A percentile compares a stretch with the other conserved stretches of the same genome.
Conservation (phyloP, 2,797 vertebrate species). For the Hirundo rustica region DNA sequence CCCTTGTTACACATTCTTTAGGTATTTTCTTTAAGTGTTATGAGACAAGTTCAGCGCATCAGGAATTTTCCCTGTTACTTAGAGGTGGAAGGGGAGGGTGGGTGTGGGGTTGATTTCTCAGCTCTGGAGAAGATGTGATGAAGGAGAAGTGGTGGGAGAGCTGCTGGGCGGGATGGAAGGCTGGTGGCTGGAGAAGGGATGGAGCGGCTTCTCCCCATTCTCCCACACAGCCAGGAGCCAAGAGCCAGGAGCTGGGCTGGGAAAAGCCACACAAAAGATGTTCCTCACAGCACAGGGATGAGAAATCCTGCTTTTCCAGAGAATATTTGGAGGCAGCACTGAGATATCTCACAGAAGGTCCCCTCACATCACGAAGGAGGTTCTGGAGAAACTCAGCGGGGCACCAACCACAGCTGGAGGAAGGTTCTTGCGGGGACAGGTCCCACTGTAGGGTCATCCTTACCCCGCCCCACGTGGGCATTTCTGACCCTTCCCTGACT, state of each 20-base stretch:
- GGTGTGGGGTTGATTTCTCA: not conserved
- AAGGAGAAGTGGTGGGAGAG: not conserved
- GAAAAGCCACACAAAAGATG: not conserved
- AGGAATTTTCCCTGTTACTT: not conserved
- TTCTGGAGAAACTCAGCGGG: not conserved
- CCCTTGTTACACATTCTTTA: slow-evolving; percentile 53
- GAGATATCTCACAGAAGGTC: not conserved
- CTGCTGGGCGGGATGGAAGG: not conserved
- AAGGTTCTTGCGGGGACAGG: fast-evolving
- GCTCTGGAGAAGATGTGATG: not conserved
- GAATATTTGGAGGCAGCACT: not conserved
- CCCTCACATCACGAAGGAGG: fast-evolving
- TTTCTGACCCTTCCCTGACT: not conserved
- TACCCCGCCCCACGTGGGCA: fast-evolving
- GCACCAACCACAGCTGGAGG: not conserved
- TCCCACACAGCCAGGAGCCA: not conserved
- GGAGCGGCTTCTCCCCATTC: not conserved
- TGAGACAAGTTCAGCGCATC: not conserved
- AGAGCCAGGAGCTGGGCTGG: not conserved
- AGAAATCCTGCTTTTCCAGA: not conserved
- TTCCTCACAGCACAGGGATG: not conserved
- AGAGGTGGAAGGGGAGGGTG: not conserved
- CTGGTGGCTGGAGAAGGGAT: not conserved
- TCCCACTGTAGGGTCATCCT: fast-evolving
- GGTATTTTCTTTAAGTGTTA: slow-evolving; percentile 54